phyloP scores from a whole-genome alignment of 2,888 invertebrate species.

The Lordiphosa andalusiaca region DNA sequence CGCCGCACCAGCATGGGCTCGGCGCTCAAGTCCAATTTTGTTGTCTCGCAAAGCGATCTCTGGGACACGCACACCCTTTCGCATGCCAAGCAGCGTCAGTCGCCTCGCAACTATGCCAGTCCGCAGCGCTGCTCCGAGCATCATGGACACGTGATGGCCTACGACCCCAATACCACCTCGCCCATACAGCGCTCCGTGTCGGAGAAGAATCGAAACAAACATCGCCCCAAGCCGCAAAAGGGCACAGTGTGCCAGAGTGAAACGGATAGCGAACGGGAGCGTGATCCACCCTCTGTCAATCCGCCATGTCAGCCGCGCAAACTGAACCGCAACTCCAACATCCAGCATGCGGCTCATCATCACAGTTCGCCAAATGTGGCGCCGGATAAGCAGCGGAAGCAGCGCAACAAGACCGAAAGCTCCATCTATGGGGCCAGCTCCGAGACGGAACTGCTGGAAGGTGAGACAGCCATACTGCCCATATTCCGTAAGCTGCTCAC shows the following conservation, averaged over 20 bases:
- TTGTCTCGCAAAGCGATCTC: constrained; percentile 85
- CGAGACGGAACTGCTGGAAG: constrained; percentile 90
- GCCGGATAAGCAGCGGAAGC: constrained; percentile 79
- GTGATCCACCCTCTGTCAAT: constrained; percentile 76
- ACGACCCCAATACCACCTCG: constrained; percentile 77
- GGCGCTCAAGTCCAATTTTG: constrained; percentile 82
- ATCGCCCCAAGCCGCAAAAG: constrained; percentile 81
- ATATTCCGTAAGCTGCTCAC: constrained; percentile 95
- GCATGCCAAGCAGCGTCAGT: constrained; percentile 80
- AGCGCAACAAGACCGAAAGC: constrained; percentile 77
- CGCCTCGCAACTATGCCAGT: constrained; percentile 79
- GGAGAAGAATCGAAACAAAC: constrained; percentile 83
- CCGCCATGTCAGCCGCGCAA: constrained; percentile 76
- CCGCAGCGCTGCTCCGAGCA: constrained; percentile 80
- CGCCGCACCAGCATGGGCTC: constrained; percentile 79
- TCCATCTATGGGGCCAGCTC: constrained; percentile 89
- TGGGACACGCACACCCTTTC: constrained; percentile 85
- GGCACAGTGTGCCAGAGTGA: constrained; percentile 82
- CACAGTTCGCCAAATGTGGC: constrained; percentile 85
- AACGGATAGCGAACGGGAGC: constrained; percentile 81
- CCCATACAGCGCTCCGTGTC: constrained; percentile 85
- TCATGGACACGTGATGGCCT: constrained; percentile 76
- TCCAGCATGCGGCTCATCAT: constrained; percentile 82
- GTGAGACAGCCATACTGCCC: constrained; percentile 89
- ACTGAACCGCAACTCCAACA: constrained; percentile 69